phyloP scores from a whole-genome alignment of 2,797 vertebrate species.

The Macrochelys suwanniensis region DNA sequence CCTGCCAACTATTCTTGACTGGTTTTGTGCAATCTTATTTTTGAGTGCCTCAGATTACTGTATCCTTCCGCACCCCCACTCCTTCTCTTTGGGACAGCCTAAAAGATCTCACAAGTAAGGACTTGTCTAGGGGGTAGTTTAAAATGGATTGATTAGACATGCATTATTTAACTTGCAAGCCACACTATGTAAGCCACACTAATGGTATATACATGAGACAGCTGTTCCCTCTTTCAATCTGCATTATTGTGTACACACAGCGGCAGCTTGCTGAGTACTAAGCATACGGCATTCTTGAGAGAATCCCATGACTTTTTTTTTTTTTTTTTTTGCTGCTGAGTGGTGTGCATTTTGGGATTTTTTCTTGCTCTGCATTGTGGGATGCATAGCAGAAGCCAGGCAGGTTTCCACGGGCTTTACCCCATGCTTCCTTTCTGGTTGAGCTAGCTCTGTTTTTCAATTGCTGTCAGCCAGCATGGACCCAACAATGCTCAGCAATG shows the following conservation, averaged over 20 bases:
- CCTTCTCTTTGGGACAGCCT: neutral
- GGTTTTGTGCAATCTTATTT: neutral
- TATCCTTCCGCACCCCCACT: fast-evolving
- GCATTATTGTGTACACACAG: neutral
- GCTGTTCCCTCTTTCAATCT: neutral
- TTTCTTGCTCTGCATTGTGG: neutral
- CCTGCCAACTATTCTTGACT: neutral
- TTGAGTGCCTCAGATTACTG: neutral
- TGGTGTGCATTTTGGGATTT: neutral
- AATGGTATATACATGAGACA: neutral
- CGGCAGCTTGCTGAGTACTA: neutral
- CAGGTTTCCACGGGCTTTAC: neutral
- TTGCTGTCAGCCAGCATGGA: neutral
- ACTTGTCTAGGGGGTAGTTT: neutral
- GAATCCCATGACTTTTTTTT: neutral
- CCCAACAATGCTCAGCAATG: neutral
- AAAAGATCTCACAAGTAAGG: fast-evolving
- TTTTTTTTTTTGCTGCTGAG: neutral
- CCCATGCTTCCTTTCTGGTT: neutral
- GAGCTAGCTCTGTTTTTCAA: neutral
- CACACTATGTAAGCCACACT: neutral
- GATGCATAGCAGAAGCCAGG: neutral
- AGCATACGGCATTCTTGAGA: neutral
- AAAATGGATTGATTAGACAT: neutral
- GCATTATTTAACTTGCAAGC: neutral